Percentiles rank a stretch among this genome's conserved stretches.
Evolutionary conservation across 92 coral and sea anemone species (phyloP).

Genomic region (Bergia puertoricense): DNA sequence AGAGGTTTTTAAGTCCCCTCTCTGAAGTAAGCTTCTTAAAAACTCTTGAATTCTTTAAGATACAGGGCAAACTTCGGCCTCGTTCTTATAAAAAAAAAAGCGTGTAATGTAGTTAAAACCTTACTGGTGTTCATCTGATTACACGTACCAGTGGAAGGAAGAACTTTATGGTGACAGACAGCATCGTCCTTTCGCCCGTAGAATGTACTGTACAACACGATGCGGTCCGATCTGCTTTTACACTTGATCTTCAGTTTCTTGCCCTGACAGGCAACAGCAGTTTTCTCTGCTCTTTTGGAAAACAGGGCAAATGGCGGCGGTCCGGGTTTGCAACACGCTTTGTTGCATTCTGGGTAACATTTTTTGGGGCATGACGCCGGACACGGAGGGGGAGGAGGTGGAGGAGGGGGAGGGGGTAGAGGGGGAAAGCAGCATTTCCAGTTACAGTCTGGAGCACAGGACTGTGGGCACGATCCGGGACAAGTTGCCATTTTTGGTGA

Average conservation of each 20-base stretch:
- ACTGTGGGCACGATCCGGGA: conserved; percentile 57
- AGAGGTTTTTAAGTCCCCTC: no score
- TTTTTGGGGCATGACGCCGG: conserved; percentile 69
- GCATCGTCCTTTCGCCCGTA: conserved; percentile 85
- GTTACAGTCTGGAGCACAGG: conserved; percentile 58
- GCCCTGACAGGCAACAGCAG: conserved; percentile 85
- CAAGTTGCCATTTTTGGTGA: conserved; percentile 30
- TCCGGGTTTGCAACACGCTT: conserved; percentile 71
- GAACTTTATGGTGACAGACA: conserved; percentile 84
- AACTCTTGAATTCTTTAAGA: no score
- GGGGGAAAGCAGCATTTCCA: conserved; percentile 51
- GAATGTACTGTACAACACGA: conserved; percentile 86
- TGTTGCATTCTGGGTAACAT: conserved; percentile 69
- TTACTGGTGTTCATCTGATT: no score
- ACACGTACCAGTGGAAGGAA: conserved; percentile 62
- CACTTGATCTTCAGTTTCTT: conserved; percentile 81
- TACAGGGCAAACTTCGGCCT: no score
- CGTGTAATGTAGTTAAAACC: no score
- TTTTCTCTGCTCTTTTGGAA: conserved; percentile 60
- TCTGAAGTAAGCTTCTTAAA: no score
- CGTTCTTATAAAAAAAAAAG: no score
- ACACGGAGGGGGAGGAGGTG: conserved; percentile 74
- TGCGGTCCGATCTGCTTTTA: conserved; percentile 79
- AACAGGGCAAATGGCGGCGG: conserved; percentile 86
- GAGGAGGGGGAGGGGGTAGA: conserved; percentile 52